Conservation (phyloP, 1,140 invertebrate genomes). For the Drosophila trapezifrons region DNA sequence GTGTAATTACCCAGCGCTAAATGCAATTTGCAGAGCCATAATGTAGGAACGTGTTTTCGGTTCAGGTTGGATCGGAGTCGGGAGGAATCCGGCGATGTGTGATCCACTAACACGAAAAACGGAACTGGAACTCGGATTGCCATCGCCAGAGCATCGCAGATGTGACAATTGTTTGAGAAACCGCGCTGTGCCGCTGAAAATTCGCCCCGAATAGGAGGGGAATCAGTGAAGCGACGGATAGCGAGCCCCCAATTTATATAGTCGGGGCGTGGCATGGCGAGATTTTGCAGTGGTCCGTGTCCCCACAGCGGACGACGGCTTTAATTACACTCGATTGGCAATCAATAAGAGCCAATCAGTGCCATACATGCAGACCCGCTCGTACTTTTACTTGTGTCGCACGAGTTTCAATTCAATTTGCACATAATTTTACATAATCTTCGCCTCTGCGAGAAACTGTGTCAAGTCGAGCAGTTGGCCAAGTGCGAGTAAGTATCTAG, state of each 20-base stretch:
- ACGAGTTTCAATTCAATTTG: slow-evolving; percentile 48
- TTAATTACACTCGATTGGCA: slow-evolving; percentile 79
- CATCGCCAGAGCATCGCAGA: slow-evolving; percentile 21
- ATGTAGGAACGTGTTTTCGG: slow-evolving; percentile 54
- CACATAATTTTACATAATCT: slow-evolving; percentile 56
- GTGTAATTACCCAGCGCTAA: slow-evolving; percentile 58
- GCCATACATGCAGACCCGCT: slow-evolving; percentile 32
- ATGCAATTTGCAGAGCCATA: slow-evolving; percentile 65
- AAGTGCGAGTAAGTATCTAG: slow-evolving; percentile 30
- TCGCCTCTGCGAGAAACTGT: slow-evolving; percentile 37
- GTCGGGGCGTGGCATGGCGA: slow-evolving; percentile 33
- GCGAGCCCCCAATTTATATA: not conserved
- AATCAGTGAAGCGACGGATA: slow-evolving; percentile 50
- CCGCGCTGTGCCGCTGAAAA: slow-evolving; percentile 20
- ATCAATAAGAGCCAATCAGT: slow-evolving; percentile 77
- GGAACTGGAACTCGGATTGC: slow-evolving; percentile 26
- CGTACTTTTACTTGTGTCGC: slow-evolving; percentile 57
- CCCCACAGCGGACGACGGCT: slow-evolving; percentile 49
- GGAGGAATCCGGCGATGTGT: slow-evolving; percentile 19
- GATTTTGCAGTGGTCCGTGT: slow-evolving; percentile 66
- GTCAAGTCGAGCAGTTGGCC: slow-evolving; percentile 35
- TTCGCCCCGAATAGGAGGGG: slow-evolving; percentile 41
- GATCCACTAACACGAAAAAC: slow-evolving; percentile 48
- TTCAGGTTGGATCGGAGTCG: slow-evolving; percentile 8
- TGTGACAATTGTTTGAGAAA: slow-evolving; percentile 59